These are phyloP conservation scores for chimpanzee (Pan troglodytes) DNA, from an alignment of 2,113 vertebrate species.

Conservation along the genomic window DNA sequence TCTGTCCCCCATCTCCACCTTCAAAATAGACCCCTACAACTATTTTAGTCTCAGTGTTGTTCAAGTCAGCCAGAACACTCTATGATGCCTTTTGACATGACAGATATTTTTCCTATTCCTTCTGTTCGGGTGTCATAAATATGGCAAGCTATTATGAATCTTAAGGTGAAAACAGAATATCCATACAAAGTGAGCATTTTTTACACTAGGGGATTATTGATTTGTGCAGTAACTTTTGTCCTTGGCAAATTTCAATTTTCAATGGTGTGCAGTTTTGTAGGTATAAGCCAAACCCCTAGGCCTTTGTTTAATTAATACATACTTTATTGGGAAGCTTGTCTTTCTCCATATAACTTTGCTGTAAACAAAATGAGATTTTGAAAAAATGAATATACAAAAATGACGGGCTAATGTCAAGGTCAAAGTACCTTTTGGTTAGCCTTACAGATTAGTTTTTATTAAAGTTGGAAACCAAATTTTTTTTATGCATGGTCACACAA, in stretches of 20 bases:
- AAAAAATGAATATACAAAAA: not conserved
- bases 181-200: not conserved
- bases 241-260: conserved; percentile 60
- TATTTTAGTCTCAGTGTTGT: not conserved
- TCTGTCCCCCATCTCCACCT: not conserved
- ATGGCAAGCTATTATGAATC: conserved; percentile 25
- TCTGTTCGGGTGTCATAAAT: not conserved
- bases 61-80: conserved; percentile 7
- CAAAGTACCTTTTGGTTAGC: not conserved
- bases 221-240: conserved; percentile 60
- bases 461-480: conserved; percentile 20
- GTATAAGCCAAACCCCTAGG: not conserved
- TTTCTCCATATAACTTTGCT: not conserved
- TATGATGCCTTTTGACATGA: not conserved
- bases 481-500: not conserved
- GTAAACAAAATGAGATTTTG: conserved; percentile 29
- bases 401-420: not conserved
- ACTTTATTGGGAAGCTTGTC: not conserved
- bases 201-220: conserved; percentile 51
- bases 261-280: conserved; percentile 36
- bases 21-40: not conserved
- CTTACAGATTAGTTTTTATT: not conserved
- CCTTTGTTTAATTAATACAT: conserved; percentile 41
- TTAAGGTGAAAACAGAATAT: conserved; percentile 42
- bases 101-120: not conserved